Evolutionary conservation across 2,888 invertebrate species (phyloP), one percentile per base, ranked within the genome.

Genomic region (Spatulosminthurus flaviceps): DNA sequence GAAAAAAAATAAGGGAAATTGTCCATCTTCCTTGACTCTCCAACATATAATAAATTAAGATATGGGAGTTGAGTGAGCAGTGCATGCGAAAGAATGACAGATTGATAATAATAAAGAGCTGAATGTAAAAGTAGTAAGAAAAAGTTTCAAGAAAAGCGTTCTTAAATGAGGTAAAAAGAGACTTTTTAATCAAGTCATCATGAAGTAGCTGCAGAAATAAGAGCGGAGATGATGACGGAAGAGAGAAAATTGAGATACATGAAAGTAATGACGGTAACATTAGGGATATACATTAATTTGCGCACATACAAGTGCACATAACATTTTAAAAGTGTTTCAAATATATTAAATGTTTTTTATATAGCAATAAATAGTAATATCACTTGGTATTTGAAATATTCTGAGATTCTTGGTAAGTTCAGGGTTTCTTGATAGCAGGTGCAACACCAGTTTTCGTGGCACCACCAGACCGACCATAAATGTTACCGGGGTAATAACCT

Each of bases 401-500:
- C n/a, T n/a, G 22, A 64, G 64, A 22, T 22, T 64, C 24, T 64
- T 64, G n/a, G n/a, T n/a, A 19, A 22, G n/a, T 13, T 51, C 51
- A 51, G 5, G 64, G 64, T 24, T 26, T 22, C 64, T 64, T 64
- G 7, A 26, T 9, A 64, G 64, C 64, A 26, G 64, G 26, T 24
- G 24, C 64, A 64, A n/a, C 26, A 9, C 64, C 64, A 22, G 64
- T 22, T 64, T 22, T 64, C 11, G 64, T 22, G 11, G 71, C 28
- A 19, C 67, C 60, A 0, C 34, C 29, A 22, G n/a, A 16, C 16
- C 61, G 51, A 7, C 73, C 60, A 21, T 60, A 70, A 71, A 51
- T 60, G 60, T 61, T 42, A 21, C 79, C 79, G 22, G 70, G 70
- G 43, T 76, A 70, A 22, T 72, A 71, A 19, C 76, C 75, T 26